These are phyloP conservation scores for Pempheris klunzingeri DNA, from an alignment of 2,797 vertebrate species.

Conservation along the genomic window DNA sequence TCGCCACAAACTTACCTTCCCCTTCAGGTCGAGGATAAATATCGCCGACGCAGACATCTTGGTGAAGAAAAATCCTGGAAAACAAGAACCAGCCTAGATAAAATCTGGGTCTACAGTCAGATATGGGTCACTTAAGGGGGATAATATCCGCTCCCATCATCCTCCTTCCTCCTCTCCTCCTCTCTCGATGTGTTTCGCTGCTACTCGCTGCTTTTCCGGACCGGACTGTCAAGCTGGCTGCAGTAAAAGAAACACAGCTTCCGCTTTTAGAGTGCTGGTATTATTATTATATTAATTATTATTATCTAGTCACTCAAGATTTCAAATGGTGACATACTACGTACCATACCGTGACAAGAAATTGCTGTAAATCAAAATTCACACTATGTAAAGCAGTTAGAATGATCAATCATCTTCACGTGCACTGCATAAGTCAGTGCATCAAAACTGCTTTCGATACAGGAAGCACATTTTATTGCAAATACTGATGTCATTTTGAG, in stretches of 20 bases:
- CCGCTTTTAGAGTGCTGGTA: constrained; percentile 16
- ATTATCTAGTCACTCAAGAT: neutral
- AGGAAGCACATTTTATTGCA: neutral
- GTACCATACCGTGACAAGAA: too few species aligned
- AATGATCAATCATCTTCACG: neutral
- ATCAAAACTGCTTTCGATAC: neutral
- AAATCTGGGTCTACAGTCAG: constrained; percentile 13
- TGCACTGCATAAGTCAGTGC: too few species aligned
- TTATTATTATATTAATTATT: neutral
- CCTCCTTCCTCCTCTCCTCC: constrained; percentile 54
- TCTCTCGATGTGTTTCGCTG: constrained; percentile 25
- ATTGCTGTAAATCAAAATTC: neutral
- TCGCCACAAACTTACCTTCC: constrained; percentile 86
- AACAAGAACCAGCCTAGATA: constrained; percentile 15
- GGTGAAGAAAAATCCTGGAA: constrained; percentile 26
- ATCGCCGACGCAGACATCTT: constrained; percentile 88
- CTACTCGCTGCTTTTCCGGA: constrained; percentile 69
- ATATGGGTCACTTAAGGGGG: constrained; percentile 69
- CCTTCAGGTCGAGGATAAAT: constrained; percentile 88
- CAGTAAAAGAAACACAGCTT: neutral
- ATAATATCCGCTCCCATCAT: constrained; percentile 61
- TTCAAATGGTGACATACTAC: neutral
- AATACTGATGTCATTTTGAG: neutral
- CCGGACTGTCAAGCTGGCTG: constrained; percentile 38
- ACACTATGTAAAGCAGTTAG: too few species aligned